Evolutionary conservation across 2,888 invertebrate species (phyloP).

Genomic region (Hipparchia sbordonii): DNA sequence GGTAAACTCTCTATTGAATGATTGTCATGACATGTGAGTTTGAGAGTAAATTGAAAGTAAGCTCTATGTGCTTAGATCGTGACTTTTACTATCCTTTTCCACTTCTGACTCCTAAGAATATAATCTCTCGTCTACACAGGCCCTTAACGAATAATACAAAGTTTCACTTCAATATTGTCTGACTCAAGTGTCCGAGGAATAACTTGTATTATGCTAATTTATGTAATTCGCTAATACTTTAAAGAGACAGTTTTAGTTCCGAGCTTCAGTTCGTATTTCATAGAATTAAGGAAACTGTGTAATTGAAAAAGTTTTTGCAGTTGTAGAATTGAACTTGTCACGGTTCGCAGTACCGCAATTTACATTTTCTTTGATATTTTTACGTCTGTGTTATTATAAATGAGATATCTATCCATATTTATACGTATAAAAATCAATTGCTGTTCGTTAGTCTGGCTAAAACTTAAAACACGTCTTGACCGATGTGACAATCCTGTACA

Average conservation of each 20-base stretch:
- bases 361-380: slow-evolving; percentile 3
- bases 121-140: neutral
- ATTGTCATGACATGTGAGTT: too few species aligned
- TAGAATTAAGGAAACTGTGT: slow-evolving; percentile 13
- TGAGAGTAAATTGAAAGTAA: too few species aligned
- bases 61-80: too few species aligned
- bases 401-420: too few species aligned
- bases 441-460: too few species aligned
- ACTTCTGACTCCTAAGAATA: too few species aligned
- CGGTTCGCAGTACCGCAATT: neutral
- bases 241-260: neutral
- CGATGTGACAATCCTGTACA: too few species aligned
- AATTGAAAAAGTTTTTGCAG: slow-evolving; percentile 11
- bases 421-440: too few species aligned
- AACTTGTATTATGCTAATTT: slow-evolving; percentile 8
- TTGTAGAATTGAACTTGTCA: neutral
- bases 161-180: neutral
- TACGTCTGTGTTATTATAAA: neutral
- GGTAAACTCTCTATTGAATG: too few species aligned
- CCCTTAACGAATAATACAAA: neutral
- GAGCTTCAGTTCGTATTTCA: slow-evolving; percentile 8
- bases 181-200: neutral
- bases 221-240: slow-evolving; percentile 9
- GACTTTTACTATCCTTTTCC: too few species aligned
- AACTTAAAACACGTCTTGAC: too few species aligned